Evolutionary conservation across 2,888 invertebrate species (phyloP).

Genomic region (Diachrysia chrysitis): DNA sequence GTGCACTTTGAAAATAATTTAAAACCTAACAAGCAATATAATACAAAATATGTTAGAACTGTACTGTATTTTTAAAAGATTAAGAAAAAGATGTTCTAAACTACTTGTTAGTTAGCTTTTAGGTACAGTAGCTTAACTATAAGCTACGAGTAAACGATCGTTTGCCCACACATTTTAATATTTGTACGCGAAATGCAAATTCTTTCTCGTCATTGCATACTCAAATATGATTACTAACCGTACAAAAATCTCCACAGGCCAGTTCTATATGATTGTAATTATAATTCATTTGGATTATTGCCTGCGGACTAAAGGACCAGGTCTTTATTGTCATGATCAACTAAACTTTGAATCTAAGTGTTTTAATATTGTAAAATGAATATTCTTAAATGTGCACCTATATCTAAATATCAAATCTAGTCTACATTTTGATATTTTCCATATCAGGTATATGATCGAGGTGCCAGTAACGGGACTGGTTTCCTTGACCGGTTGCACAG

Average conservation of each 20-base stretch:
- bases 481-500: slow-evolving; percentile 47
- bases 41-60: too few species aligned
- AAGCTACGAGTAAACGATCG: background rate
- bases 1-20: too few species aligned
- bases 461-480: slow-evolving; percentile 52
- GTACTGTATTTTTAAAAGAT: too few species aligned
- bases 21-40: too few species aligned
- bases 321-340: background rate
- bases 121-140: background rate
- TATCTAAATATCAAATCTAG: background rate
- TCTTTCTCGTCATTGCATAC: background rate
- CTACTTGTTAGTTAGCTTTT: slow-evolving; percentile 2
- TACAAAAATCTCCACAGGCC: background rate
- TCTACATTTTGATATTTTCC: slow-evolving; percentile 31
- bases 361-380: background rate
- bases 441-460: slow-evolving; percentile 40
- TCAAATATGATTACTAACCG: background rate
- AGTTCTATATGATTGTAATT: background rate
- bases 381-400: background rate
- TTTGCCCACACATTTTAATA: background rate
- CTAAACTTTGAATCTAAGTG: background rate
- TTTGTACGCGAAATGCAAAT: slow-evolving; percentile 4
- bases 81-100: background rate
- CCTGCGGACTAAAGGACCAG: background rate
- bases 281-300: background rate